These are phyloP conservation scores for Drosophila fulvimacula DNA, from an alignment of 2,888 invertebrate genomes.

Conservation along the genomic window DNA sequence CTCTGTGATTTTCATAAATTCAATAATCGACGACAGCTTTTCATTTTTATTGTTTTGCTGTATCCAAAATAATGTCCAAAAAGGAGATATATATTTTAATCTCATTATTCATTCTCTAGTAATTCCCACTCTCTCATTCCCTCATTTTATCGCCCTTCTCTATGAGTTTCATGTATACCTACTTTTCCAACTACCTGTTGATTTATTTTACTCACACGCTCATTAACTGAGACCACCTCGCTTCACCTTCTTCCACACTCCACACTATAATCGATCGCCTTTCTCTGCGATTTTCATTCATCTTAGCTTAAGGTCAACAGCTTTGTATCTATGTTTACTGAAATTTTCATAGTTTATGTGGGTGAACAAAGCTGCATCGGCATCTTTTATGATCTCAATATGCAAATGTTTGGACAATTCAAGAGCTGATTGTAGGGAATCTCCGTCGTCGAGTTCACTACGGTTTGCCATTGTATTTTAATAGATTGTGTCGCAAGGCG, in stretches of 20 bases:
- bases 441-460: background rate
- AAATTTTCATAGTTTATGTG: background rate
- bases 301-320: background rate
- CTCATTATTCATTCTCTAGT: too few relatives aligned
- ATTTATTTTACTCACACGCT: background rate
- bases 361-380: background rate
- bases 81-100: too few relatives aligned
- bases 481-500: constrained; percentile 4
- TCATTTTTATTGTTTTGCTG: too few relatives aligned
- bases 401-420: constrained; percentile 9
- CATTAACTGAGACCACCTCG: too few relatives aligned
- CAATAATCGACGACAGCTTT: too few relatives aligned
- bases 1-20: too few relatives aligned
- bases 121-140: too few relatives aligned
- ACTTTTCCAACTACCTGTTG: too few relatives aligned
- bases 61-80: too few relatives aligned
- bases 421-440: constrained; percentile 6
- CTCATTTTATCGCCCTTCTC: background rate
- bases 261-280: background rate
- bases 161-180: background rate
- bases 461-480: constrained; percentile 8
- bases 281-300: constrained; percentile 7
- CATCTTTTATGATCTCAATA: background rate
- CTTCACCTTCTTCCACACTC: background rate
- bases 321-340: background rate